These are phyloP conservation scores for Trichomalopsis sarcophagae DNA, from an alignment of 1,140 invertebrate genomes.

Conservation along the genomic window DNA sequence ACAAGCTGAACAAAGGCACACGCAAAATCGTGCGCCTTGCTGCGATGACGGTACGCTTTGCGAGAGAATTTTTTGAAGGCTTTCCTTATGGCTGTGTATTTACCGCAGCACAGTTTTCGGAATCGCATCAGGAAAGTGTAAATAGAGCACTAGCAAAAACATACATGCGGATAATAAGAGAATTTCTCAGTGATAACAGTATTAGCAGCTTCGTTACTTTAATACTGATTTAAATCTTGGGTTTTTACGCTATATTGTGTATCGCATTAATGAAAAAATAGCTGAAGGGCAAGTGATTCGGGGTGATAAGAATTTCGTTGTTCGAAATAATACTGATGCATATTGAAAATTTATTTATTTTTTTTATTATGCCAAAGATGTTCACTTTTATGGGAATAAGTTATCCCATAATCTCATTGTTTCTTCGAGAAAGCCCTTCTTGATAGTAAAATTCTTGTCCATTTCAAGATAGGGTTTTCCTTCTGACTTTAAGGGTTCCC, in stretches of 20 bases:
- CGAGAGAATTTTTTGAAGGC: background rate
- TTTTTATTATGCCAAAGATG: background rate
- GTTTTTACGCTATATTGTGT: background rate
- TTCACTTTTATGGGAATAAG: conserved; percentile 70
- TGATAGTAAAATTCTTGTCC: conserved; percentile 68
- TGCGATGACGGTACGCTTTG: background rate
- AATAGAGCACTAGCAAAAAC: background rate
- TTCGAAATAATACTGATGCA: too few species aligned
- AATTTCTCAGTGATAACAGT: background rate
- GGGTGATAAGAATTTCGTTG: too few species aligned
- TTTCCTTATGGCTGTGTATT: too few species aligned
- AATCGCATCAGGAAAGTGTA: too few species aligned
- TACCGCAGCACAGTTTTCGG: too few species aligned
- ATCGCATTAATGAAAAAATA: background rate
- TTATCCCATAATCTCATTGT: conserved; percentile 77
- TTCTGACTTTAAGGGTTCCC: conserved; percentile 73
- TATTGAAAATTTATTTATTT: too few species aligned
- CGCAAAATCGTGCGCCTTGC: background rate
- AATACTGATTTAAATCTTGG: background rate
- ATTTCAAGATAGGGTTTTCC: conserved; percentile 77
- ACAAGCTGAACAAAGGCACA: too few species aligned
- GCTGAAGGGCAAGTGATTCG: too few species aligned
- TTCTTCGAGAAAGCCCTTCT: conserved; percentile 71
- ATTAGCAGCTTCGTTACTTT: background rate
- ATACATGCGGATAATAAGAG: background rate